A percentile compares a stretch with the other conserved stretches of the same genome.
Evolutionary conservation across 2,797 vertebrate species (phyloP).

Genomic region (Acrossocheilus wenchowensis): DNA sequence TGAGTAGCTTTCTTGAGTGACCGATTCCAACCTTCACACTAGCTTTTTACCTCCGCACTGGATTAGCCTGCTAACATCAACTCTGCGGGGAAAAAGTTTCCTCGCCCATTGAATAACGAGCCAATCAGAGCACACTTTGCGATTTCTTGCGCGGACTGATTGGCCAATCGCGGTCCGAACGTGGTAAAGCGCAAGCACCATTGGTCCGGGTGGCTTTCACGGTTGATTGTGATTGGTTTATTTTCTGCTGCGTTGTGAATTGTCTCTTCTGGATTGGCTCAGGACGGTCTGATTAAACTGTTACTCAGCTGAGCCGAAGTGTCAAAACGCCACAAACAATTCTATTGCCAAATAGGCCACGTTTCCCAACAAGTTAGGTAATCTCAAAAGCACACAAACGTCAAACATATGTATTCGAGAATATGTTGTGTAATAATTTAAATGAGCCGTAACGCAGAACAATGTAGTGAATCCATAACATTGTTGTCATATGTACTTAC

Average conservation of each 20-base stretch:
- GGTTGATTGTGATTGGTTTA: slow-evolving; percentile 3
- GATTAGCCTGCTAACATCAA: slow-evolving; percentile 63
- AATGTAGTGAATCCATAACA: not conserved
- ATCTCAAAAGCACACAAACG: not conserved
- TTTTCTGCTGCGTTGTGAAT: slow-evolving; percentile 39
- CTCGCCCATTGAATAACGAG: slow-evolving; percentile 34
- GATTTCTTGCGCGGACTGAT: not conserved
- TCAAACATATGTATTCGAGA: not conserved
- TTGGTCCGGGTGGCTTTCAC: not conserved
- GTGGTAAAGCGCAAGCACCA: not conserved
- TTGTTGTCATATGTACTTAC: not conserved
- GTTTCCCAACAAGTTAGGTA: slow-evolving; percentile 1
- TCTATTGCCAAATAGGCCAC: slow-evolving; percentile 16
- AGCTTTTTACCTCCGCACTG: slow-evolving; percentile 58
- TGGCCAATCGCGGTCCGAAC: not conserved
- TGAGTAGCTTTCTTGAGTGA: slow-evolving; percentile 67
- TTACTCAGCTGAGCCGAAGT: slow-evolving; percentile 16
- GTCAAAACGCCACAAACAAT: slow-evolving; percentile 1
- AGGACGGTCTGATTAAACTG: not conserved
- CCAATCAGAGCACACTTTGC: slow-evolving; percentile 70
- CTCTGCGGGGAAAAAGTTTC: slow-evolving; percentile 50
- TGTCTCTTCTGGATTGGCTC: slow-evolving; percentile 33
- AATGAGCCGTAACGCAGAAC: not conserved
- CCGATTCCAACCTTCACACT: slow-evolving; percentile 54
- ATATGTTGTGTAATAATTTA: not conserved